Percentiles rank a stretch among this genome's conserved stretches.
phyloP scores from a whole-genome alignment of 2,888 invertebrate species.

The Saturnia japonica region DNA sequence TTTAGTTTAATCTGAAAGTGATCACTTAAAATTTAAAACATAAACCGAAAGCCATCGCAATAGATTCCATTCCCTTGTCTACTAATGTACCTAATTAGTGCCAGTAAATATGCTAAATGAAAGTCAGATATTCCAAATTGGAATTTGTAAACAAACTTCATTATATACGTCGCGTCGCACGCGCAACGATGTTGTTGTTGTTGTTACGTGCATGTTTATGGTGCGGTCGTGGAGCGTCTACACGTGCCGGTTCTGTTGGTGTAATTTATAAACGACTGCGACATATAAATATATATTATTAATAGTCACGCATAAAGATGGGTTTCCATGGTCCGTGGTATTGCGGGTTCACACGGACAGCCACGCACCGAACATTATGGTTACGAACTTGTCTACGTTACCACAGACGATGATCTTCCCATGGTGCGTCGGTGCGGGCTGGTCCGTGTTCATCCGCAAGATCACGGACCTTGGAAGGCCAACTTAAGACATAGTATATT shows the following conservation, averaged over 20 bases:
- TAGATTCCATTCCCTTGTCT: conserved; percentile 1
- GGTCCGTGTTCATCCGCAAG: too few relatives aligned
- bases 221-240: neutral
- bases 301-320: neutral
- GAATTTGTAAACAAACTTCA: neutral
- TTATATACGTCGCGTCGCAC: neutral
- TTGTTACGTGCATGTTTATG: conserved; percentile 1
- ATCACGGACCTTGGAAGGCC: too few relatives aligned
- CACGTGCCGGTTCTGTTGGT: neutral
- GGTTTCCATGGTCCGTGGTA: too few relatives aligned
- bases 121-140: neutral
- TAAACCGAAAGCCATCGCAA: neutral
- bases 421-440: too few relatives aligned
- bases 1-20: too few relatives aligned
- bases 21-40: neutral
- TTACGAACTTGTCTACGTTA: too few relatives aligned
- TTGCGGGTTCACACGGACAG: too few relatives aligned
- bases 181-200: neutral
- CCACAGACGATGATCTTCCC: too few relatives aligned
- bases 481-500: too few relatives aligned
- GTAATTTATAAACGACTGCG: neutral
- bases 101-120: conserved; percentile 4
- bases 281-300: neutral
- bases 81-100: neutral
- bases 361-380: too few relatives aligned